Evolutionary conservation across 1,140 invertebrate genomes (phyloP).

Genomic region (Penaeus chinensis): DNA sequence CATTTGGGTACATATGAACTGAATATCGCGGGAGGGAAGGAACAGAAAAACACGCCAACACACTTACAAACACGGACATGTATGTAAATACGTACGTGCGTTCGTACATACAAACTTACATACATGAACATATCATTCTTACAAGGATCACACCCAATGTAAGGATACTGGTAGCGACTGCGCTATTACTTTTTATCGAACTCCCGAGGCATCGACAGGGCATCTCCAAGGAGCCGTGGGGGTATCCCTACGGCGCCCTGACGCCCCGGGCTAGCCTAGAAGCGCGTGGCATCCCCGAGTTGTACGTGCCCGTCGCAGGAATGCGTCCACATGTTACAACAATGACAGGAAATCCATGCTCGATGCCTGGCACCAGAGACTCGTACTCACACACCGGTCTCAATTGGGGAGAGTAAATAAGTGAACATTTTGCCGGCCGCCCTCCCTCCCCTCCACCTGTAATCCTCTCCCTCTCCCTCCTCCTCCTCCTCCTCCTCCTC

Average conservation of each 20-base stretch:
- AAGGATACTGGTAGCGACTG: too few species aligned
- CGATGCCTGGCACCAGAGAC: too few species aligned
- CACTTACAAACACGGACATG: not conserved
- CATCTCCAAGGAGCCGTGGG: not conserved
- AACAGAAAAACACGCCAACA: too few species aligned
- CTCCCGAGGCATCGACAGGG: not conserved
- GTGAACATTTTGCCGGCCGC: not conserved
- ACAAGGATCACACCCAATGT: too few species aligned
- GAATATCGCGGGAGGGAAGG: not conserved
- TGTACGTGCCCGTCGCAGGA: not conserved
- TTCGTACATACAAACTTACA: not conserved
- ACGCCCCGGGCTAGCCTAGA: constrained; percentile 2
- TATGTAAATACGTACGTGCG: constrained; percentile 24
- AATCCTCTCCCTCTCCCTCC: constrained; percentile 21
- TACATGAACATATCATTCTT: not conserved
- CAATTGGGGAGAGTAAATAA: not conserved
- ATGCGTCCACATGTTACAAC: too few species aligned
- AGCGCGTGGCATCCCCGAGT: not conserved
- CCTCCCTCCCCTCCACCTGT: not conserved
- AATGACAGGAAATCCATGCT: too few species aligned
- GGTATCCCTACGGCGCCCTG: not conserved
- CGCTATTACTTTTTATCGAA: too few species aligned
- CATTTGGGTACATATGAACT: not conserved
- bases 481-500: not conserved
- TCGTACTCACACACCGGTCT: too few species aligned